A percentile compares a stretch with the other conserved stretches of the same genome.
phyloP scores from a whole-genome alignment of 2,797 vertebrate species.

The Babyrousa celebensis region DNA sequence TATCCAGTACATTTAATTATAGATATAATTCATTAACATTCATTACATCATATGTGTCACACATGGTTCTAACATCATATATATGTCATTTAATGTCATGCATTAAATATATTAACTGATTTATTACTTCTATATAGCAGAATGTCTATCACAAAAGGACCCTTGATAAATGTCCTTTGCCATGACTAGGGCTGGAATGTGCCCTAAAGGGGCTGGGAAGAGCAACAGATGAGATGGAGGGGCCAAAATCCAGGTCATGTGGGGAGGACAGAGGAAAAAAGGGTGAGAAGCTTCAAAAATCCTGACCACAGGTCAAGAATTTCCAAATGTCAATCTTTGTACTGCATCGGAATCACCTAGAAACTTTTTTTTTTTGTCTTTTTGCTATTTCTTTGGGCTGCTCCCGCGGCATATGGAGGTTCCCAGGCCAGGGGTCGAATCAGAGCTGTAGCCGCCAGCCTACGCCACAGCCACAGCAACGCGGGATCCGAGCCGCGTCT shows the following conservation, averaged over 20 bases:
- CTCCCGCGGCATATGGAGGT: no score
- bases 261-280: neutral
- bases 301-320: neutral
- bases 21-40: neutral
- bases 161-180: neutral
- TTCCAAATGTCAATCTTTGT: neutral
- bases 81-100: neutral
- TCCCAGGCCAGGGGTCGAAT: no score
- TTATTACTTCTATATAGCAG: neutral
- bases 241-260: neutral
- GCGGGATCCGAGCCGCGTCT: no score
- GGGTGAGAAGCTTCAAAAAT: neutral
- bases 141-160: neutral
- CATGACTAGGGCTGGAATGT: neutral
- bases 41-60: neutral
- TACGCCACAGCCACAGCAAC: no score
- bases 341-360: neutral
- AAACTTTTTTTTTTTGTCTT: neutral
- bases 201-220: neutral
- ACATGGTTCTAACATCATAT: neutral
- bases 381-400: no score
- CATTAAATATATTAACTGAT: neutral
- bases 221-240: neutral
- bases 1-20: conserved; percentile 32
- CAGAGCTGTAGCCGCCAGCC: no score